Conservation (phyloP, 2,797 vertebrate genomes). For the Loris lydekkerianus region DNA sequence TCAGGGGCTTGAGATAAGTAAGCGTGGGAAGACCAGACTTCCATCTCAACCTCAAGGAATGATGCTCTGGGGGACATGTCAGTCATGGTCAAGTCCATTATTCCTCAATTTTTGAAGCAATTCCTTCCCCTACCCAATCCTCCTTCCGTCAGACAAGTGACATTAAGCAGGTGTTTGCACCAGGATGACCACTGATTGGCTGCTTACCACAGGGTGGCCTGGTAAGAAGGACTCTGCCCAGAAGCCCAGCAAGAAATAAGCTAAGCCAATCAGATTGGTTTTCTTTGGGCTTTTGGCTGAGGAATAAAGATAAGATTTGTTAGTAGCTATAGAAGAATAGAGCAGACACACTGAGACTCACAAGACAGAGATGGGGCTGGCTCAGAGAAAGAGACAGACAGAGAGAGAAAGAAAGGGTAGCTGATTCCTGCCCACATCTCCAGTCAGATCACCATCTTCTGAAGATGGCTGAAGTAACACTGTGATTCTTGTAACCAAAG, state of each 20-base stretch:
- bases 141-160: background rate
- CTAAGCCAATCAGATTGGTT: background rate
- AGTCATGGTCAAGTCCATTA: background rate
- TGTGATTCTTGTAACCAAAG: background rate
- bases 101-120: background rate
- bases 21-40: background rate
- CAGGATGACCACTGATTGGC: background rate
- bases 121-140: background rate
- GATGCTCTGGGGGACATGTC: background rate
- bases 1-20: background rate
- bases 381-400: no score
- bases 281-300: background rate
- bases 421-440: background rate
- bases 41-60: background rate
- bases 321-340: background rate
- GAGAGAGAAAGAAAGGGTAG: background rate
- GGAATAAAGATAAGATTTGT: background rate
- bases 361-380: background rate
- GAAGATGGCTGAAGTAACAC: background rate
- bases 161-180: background rate
- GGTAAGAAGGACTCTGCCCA: background rate
- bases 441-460: background rate
- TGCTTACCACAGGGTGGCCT: background rate
- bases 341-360: background rate
- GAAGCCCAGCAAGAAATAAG: background rate